Evolutionary conservation across 2,888 invertebrate genomes (phyloP), one percentile per base, ranked within the genome.

Genomic region (Phanerotoma sp.): DNA sequence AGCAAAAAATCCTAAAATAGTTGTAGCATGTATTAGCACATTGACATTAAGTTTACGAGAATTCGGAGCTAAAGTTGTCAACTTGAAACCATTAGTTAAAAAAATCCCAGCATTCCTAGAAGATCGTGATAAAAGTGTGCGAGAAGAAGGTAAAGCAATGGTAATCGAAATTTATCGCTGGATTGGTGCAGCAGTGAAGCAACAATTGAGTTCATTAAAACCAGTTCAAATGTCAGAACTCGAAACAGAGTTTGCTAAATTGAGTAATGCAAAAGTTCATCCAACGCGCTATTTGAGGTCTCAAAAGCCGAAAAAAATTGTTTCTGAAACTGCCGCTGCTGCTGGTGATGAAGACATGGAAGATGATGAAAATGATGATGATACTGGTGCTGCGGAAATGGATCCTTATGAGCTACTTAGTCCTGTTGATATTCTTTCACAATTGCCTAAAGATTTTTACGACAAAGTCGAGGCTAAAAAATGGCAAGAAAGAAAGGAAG

Each of bases 401-500:
- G 97, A 98, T 79, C 91, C 95, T 0, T 93, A 88, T 77, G 98
- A 98, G 52, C 79, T 96, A 1, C 77, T 96, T 25, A 91, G 93
- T 66, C 91, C 97, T 0, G 94, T 96, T 42, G 96, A 99, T 72
- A 92, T 99, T 62, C 77, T 98, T 1, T 88, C 93, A 0, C 92
- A 94, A 73, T 78, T 99, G 30, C 96, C 97, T 0, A 93, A 94
- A 79, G 95, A 97, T 77, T 98, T 97, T 77, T 95, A 89, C 73
- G 96, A 96, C 4, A 93, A 96, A 75, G 75, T 93, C 4, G 95
- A 98, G 68, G 92, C 92, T 0, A 96, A 94, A 77, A 97, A 95
- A 72, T 99, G 96, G 99, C 93, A 93, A 72, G 93, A 97, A 54
- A 82, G 99, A 22, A 96, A 96, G 73, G 96, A 97, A 73, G 89